Conservation (phyloP, 2,113 vertebrate species). For the Anarrhichthys ocellatus region DNA sequence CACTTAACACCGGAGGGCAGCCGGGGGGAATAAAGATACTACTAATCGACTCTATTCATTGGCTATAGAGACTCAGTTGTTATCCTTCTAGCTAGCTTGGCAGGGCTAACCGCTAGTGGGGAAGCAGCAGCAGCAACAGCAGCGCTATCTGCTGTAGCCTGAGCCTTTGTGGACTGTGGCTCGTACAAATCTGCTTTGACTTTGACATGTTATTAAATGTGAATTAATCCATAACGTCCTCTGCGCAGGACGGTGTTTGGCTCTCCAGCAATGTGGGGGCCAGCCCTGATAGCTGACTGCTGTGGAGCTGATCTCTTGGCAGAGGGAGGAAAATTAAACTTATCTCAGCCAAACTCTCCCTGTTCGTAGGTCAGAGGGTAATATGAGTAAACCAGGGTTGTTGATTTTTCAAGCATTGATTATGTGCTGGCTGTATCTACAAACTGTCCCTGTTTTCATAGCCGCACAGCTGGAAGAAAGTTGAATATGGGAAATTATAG, state of each 20-base stretch:
- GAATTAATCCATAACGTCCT: conserved; percentile 62
- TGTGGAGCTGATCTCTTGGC: conserved; percentile 15
- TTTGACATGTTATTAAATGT: conserved; percentile 62
- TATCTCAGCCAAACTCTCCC: conserved; percentile 14
- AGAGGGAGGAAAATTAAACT: conserved; percentile 16
- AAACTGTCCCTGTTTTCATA: neutral
- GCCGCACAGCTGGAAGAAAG: neutral
- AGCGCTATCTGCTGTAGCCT: conserved; percentile 41
- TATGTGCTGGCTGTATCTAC: neutral
- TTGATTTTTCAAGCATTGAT: neutral
- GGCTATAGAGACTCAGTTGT: neutral
- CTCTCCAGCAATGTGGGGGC: neutral
- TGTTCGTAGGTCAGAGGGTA: conserved; percentile 14
- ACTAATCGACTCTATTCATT: neutral
- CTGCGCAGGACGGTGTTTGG: neutral
- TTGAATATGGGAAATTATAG: neutral
- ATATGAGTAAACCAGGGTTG: neutral
- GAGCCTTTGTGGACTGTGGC: conserved; percentile 44
- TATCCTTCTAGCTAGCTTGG: conserved; percentile 25
- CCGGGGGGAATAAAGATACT: neutral
- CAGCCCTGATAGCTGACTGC: conserved; percentile 1
- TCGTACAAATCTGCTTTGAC: conserved; percentile 58
- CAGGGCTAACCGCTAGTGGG: conserved; percentile 21
- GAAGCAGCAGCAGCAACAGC: neutral
- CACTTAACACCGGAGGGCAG: conserved; percentile 9